Conservation (phyloP, 2,113 vertebrate species). For the Gallinago jamesoni region DNA sequence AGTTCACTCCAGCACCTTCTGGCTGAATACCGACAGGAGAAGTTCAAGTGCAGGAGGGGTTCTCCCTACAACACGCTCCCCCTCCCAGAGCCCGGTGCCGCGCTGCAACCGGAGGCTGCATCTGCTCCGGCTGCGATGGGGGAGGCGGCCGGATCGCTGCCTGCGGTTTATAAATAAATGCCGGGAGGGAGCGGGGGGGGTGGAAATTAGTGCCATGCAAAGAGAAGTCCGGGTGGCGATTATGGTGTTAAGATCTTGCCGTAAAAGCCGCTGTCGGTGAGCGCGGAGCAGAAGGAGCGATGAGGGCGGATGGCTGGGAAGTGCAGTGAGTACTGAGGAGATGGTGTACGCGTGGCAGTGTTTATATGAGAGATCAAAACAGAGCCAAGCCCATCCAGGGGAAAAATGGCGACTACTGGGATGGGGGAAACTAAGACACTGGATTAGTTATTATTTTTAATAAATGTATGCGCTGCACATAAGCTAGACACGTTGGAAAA, state of each 20-base stretch:
- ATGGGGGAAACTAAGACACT: conserved; percentile 34
- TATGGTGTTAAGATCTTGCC: not conserved
- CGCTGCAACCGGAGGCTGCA: not conserved
- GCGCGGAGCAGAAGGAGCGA: not conserved
- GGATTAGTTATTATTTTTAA: conserved; percentile 62
- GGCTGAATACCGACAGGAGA: not conserved
- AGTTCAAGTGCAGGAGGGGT: not conserved
- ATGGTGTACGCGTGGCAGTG: conserved; percentile 95
- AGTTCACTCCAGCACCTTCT: not conserved
- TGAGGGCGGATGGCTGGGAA: conserved; percentile 38
- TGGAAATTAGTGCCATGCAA: conserved; percentile 32
- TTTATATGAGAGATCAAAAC: conserved; percentile 86
- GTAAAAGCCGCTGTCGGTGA: not conserved
- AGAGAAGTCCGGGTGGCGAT: conserved; percentile 25
- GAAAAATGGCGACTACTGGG: conserved; percentile 76
- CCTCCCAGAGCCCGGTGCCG: not conserved
- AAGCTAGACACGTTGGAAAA: conserved; percentile 46
- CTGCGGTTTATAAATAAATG: conserved; percentile 27
- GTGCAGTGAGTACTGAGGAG: conserved; percentile 62
- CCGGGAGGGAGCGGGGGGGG: not conserved
- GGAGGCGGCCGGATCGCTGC: not conserved
- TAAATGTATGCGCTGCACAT: conserved; percentile 37
- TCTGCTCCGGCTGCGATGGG: not conserved
- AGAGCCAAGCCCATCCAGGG: conserved; percentile 81
- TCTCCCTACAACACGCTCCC: not conserved